phyloP scores from a whole-genome alignment of 2,113 vertebrate species.

The Pongo abelii region DNA sequence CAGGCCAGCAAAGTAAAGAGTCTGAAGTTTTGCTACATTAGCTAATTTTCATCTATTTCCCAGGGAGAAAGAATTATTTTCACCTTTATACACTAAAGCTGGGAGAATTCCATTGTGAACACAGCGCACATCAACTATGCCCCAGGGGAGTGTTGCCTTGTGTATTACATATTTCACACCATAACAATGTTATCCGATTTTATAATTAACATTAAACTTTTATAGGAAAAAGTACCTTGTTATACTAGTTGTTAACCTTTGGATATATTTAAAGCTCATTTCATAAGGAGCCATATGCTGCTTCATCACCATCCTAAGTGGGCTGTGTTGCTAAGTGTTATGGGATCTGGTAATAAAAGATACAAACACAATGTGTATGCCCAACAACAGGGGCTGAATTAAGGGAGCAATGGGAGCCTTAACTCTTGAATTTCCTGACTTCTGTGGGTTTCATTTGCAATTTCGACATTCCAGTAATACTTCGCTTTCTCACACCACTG shows the following conservation, averaged over 20 bases:
- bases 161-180: slow-evolving; percentile 76
- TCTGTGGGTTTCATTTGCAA: slow-evolving; percentile 82
- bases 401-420: slow-evolving; percentile 79
- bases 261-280: slow-evolving; percentile 70
- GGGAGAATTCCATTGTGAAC: slow-evolving; percentile 65
- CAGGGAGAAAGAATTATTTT: slow-evolving; percentile 12
- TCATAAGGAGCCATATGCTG: slow-evolving; percentile 53
- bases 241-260: slow-evolving; percentile 80
- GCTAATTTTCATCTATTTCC: background rate
- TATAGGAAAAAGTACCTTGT: slow-evolving; percentile 73
- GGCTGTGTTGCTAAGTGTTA: slow-evolving; percentile 63
- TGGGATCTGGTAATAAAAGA: slow-evolving; percentile 67
- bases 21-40: slow-evolving; percentile 13
- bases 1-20: background rate
- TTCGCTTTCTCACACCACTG: slow-evolving; percentile 62
- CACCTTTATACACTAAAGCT: background rate
- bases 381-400: slow-evolving; percentile 72
- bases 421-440: slow-evolving; percentile 81
- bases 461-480: slow-evolving; percentile 81
- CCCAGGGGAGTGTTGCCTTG: slow-evolving; percentile 50
- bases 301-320: slow-evolving; percentile 57
- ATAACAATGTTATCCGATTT: slow-evolving; percentile 74
- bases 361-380: background rate
- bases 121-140: slow-evolving; percentile 51
- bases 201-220: slow-evolving; percentile 81